These are phyloP conservation scores for Tachuris rubrigastra DNA, from an alignment of 2,113 vertebrate genomes.

Conservation along the genomic window DNA sequence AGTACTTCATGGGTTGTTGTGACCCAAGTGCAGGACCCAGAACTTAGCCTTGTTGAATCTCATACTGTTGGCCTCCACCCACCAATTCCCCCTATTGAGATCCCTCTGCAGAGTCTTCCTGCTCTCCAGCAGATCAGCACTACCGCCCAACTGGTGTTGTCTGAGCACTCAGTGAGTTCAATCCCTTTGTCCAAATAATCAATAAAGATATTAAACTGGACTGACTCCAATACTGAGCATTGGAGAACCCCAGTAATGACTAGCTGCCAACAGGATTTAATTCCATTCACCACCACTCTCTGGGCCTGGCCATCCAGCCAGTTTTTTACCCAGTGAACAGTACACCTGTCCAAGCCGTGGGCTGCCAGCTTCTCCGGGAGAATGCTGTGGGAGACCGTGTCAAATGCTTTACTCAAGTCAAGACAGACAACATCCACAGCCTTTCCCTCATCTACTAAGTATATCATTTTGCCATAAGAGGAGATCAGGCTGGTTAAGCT, in stretches of 20 bases:
- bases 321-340: not conserved
- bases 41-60: not conserved
- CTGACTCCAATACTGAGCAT: not conserved
- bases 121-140: not conserved
- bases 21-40: not conserved
- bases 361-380: not conserved
- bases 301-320: not conserved
- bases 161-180: not conserved
- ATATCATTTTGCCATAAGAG: not conserved
- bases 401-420: not conserved
- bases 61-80: not conserved
- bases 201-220: not conserved
- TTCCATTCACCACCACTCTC: not conserved
- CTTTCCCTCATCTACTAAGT: not conserved
- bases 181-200: not conserved
- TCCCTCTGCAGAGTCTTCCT: not conserved
- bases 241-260: not conserved
- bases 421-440: not conserved
- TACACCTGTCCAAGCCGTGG: not conserved
- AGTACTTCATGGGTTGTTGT: not conserved
- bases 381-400: not conserved
- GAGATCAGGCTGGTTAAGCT: not conserved
- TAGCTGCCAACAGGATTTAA: not conserved
- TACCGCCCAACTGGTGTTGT: not conserved
- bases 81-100: not conserved